Conservation (phyloP, 2,888 invertebrate species). For the Crocallis elinguaria region DNA sequence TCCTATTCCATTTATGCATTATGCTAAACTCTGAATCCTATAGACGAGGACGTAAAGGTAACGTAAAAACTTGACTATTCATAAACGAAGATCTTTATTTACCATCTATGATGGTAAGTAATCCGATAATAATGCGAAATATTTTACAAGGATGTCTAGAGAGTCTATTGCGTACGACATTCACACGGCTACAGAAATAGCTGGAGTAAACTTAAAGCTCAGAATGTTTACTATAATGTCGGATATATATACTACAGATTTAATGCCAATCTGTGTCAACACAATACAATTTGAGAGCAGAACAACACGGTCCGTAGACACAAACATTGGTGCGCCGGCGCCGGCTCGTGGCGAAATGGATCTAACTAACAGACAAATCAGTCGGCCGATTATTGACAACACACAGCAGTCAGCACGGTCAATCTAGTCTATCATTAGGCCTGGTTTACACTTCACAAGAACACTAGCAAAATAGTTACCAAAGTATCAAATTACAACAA, state of each 20-base stretch:
- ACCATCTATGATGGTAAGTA: background rate
- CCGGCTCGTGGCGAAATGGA: slow-evolving; percentile 45
- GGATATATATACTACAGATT: slow-evolving; percentile 35
- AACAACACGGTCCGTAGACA: slow-evolving; percentile 36
- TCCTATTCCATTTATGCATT: slow-evolving; percentile 24
- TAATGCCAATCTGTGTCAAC: slow-evolving; percentile 36
- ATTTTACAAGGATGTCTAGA: slow-evolving; percentile 17
- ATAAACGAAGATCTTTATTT: slow-evolving; percentile 14
- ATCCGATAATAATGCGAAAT: slow-evolving; percentile 21
- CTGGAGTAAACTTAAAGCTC: slow-evolving; percentile 3
- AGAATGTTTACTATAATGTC: slow-evolving; percentile 24
- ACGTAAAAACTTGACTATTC: slow-evolving; percentile 18
- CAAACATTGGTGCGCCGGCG: slow-evolving; percentile 42
- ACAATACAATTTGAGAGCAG: slow-evolving; percentile 38
- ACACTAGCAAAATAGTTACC: background rate
- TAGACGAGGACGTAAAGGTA: slow-evolving; percentile 16
- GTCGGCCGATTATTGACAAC: slow-evolving; percentile 43
- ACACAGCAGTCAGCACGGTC: slow-evolving; percentile 33
- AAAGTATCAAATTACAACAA: too few relatives aligned
- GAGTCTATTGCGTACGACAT: background rate
- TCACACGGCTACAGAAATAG: slow-evolving; percentile 7
- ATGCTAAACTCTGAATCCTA: slow-evolving; percentile 18
- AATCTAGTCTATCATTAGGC: slow-evolving; percentile 21
- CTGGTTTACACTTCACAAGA: slow-evolving; percentile 1
- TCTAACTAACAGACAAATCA: slow-evolving; percentile 45